These are phyloP conservation scores for Drosophila ustulata DNA, from an alignment of 2,888 invertebrate genomes.

Conservation along the genomic window DNA sequence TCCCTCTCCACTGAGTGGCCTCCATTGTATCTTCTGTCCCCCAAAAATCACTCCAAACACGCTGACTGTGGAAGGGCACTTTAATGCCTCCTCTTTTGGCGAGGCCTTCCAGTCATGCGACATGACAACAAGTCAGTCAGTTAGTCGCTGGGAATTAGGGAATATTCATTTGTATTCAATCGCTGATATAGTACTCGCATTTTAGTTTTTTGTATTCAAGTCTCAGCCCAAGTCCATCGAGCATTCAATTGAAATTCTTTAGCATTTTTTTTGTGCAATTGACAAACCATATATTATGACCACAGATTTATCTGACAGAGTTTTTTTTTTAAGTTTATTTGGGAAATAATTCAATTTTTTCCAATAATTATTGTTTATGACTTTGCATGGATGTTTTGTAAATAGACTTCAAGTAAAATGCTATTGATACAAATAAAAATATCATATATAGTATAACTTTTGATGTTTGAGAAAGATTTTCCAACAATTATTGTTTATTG, in stretches of 20 bases:
- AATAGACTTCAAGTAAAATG: too few relatives aligned
- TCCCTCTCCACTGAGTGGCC: conserved; percentile 23
- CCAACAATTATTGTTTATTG: too few relatives aligned
- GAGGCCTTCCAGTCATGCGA: conserved; percentile 6
- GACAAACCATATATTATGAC: not conserved
- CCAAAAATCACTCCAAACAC: not conserved
- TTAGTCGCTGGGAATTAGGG: conserved; percentile 1
- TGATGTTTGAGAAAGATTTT: too few relatives aligned
- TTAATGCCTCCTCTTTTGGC: conserved; percentile 1
- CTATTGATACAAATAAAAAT: too few relatives aligned
- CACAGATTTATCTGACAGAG: not conserved
- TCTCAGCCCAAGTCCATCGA: not conserved
- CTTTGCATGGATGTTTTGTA: too few relatives aligned
- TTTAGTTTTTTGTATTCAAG: conserved; percentile 3
- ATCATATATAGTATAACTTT: too few relatives aligned
- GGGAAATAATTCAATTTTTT: too few relatives aligned
- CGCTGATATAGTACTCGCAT: conserved; percentile 1
- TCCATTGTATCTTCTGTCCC: conserved; percentile 22
- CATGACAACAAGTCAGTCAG: conserved; percentile 5
- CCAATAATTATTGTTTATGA: too few relatives aligned
- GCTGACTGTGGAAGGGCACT: not conserved
- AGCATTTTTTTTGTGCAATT: not conserved
- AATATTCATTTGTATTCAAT: conserved; percentile 44
- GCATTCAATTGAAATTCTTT: not conserved
- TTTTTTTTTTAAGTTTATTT: too few relatives aligned